Percentiles rank a stretch among this genome's conserved stretches.
Conservation (phyloP, 2,113 vertebrate species). For the Lethenteron camtschaticum region DNA sequence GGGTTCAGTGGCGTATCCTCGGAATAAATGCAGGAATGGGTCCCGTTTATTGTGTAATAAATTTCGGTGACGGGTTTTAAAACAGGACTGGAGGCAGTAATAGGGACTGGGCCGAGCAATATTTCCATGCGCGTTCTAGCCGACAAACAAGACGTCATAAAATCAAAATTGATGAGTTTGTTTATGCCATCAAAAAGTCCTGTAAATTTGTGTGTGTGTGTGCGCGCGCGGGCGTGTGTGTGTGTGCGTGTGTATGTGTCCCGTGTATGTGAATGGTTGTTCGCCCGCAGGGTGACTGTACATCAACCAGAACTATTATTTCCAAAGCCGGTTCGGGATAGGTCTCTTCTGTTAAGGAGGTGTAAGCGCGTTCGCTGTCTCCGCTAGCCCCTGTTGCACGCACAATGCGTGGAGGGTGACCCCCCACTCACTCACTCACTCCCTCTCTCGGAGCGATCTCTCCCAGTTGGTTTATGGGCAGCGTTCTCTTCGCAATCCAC, state of each 20-base stretch:
- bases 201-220: background rate
- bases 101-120: slow-evolving; percentile 3
- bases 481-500: too few species aligned
- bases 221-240: background rate
- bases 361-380: too few species aligned
- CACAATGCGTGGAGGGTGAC: too few species aligned
- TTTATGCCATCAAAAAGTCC: background rate
- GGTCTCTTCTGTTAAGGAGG: too few species aligned
- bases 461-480: too few species aligned
- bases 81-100: slow-evolving; percentile 4
- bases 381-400: too few species aligned
- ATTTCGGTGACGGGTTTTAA: slow-evolving; percentile 4
- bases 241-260: background rate
- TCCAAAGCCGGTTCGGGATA: too few species aligned
- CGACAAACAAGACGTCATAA: slow-evolving; percentile 5
- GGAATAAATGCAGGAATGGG: too few species aligned
- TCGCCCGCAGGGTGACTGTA: background rate
- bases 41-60: slow-evolving; percentile 5
- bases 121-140: slow-evolving; percentile 1
- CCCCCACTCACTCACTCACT: too few species aligned
- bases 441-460: too few species aligned
- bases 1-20: too few species aligned
- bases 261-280: background rate
- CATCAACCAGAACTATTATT: too few species aligned
- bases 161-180: slow-evolving; percentile 6